A percentile compares a stretch with the other conserved stretches of the same genome.
Evolutionary conservation across 2,888 invertebrate species (phyloP).

Genomic region (Eucera pruinosa): DNA sequence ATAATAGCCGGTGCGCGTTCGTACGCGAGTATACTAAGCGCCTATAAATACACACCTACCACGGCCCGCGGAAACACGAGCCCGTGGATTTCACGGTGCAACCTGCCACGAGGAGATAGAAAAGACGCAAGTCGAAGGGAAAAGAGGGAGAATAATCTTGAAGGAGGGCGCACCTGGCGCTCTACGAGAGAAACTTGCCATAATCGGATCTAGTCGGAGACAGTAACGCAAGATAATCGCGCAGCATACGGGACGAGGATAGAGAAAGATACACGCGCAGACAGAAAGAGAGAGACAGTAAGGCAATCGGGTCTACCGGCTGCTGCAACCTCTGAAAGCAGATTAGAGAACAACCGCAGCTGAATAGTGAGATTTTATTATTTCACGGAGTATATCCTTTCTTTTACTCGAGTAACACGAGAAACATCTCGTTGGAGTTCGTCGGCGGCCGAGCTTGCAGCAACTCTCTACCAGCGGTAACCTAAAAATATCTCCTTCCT

Average conservation of each 20-base stretch:
- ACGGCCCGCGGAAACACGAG: conserved; percentile 75
- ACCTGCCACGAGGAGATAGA: conserved; percentile 66
- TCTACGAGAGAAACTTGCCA: conserved; percentile 57
- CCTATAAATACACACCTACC: conserved; percentile 74
- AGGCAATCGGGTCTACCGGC: conserved; percentile 44
- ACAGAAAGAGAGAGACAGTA: background rate
- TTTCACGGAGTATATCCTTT: conserved; percentile 40
- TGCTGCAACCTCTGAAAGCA: conserved; percentile 42
- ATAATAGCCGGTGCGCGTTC: conserved; percentile 75
- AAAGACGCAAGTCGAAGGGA: conserved; percentile 38
- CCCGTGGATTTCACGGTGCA: conserved; percentile 72
- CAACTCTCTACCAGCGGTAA: conserved; percentile 50
- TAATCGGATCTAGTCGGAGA: conserved; percentile 67
- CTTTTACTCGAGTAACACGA: conserved; percentile 66
- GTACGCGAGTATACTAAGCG: conserved; percentile 71
- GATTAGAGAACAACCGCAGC: conserved; percentile 61
- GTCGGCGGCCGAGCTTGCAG: conserved; percentile 49
- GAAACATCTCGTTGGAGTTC: conserved; percentile 63
- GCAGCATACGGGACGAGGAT: conserved; percentile 21
- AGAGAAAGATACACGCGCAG: background rate
- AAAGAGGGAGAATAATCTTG: conserved; percentile 53
- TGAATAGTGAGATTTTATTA: conserved; percentile 56
- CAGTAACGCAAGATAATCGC: conserved; percentile 67
- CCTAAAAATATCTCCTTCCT: conserved; percentile 70
- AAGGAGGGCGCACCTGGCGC: conserved; percentile 58